These are phyloP conservation scores for Caracal caracal DNA, from an alignment of 2,113 vertebrate species.

Conservation along the genomic window DNA sequence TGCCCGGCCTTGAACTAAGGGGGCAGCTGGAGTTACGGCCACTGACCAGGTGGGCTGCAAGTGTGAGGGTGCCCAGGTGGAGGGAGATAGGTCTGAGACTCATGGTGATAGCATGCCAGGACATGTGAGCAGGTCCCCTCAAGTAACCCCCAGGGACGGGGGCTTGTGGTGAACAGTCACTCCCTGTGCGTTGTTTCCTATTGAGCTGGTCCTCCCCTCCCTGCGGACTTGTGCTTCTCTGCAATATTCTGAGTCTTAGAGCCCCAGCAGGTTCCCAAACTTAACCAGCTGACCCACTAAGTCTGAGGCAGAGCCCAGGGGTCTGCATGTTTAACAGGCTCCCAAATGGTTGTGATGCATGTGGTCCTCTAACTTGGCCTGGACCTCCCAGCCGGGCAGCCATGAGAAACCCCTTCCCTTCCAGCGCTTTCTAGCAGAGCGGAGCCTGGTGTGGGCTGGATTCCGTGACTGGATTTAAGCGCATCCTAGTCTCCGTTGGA, in stretches of 20 bases:
- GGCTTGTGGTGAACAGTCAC: not conserved
- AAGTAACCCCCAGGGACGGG: not conserved
- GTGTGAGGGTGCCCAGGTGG: not conserved
- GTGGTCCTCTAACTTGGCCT: not conserved
- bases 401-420: not conserved
- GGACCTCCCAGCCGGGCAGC: not conserved
- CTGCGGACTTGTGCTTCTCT: not conserved
- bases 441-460: constrained; percentile 15
- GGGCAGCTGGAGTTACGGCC: not conserved
- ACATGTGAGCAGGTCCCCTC: not conserved
- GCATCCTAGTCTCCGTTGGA: not conserved
- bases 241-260: not conserved
- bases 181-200: not conserved
- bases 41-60: not conserved
- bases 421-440: not conserved
- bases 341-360: not conserved
- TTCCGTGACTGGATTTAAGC: constrained; percentile 18
- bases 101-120: not conserved
- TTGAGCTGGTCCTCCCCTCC: not conserved
- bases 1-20: not conserved
- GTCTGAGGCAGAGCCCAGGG: not conserved
- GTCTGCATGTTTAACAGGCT: not conserved
- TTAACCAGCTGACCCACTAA: not conserved
- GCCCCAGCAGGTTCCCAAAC: not conserved
- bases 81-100: not conserved